Conservation (phyloP, 2,888 invertebrate species). For the Heliconius ethilla region DNA sequence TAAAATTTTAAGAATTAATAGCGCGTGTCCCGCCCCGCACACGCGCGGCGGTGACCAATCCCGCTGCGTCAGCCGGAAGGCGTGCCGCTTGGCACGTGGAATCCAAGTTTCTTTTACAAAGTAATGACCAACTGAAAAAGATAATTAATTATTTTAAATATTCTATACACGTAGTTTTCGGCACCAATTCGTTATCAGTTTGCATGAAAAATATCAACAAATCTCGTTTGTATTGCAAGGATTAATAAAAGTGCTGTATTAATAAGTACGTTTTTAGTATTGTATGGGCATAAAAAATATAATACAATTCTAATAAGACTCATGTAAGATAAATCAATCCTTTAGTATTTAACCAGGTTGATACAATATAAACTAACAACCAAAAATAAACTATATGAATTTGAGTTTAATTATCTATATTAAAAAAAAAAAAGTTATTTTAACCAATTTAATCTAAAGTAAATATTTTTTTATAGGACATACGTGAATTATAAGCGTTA, state of each 20-base stretch:
- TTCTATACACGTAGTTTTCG: slow-evolving; percentile 51
- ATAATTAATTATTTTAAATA: slow-evolving; percentile 70
- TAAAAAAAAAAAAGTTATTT: not conserved
- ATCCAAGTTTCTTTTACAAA: slow-evolving; percentile 64
- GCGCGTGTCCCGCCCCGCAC: slow-evolving; percentile 56
- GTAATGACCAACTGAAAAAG: slow-evolving; percentile 63
- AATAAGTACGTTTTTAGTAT: not conserved
- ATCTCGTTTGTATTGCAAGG: slow-evolving; percentile 44
- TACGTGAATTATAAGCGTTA: slow-evolving; percentile 51
- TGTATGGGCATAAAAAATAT: too few species aligned
- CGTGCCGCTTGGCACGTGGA: slow-evolving; percentile 55
- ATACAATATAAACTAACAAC: not conserved
- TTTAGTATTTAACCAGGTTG: not conserved
- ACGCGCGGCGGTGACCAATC: slow-evolving; percentile 58
- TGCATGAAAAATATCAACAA: slow-evolving; percentile 16
- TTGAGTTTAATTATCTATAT: not conserved
- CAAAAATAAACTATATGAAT: not conserved
- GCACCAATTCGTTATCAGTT: slow-evolving; percentile 6
- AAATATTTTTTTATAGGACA: not conserved
- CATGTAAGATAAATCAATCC: not conserved
- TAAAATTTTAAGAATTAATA: too few species aligned
- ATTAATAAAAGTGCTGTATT: not conserved
- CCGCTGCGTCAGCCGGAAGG: slow-evolving; percentile 50
- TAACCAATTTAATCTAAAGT: not conserved
- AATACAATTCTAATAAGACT: slow-evolving; percentile 9